These are phyloP conservation scores for Spheniscus mendiculus DNA, from an alignment of 2,113 vertebrate genomes.

Conservation along the genomic window DNA sequence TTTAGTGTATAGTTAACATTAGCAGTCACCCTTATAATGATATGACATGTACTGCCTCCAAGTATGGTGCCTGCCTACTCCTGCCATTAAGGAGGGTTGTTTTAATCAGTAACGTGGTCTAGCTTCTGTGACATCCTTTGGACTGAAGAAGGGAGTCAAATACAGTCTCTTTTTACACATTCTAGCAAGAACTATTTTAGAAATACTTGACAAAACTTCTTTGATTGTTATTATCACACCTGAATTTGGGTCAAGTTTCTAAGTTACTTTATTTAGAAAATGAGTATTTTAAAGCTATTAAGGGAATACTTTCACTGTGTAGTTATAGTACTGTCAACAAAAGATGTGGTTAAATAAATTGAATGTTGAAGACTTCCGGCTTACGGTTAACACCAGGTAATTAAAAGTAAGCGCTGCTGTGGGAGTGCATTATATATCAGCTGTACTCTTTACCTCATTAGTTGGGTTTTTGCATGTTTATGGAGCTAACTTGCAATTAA, in stretches of 20 bases:
- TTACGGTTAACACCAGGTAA: constrained; percentile 80
- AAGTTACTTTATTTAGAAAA: constrained; percentile 71
- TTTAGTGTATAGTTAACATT: constrained; percentile 81
- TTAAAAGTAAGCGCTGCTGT: constrained; percentile 84
- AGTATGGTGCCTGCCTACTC: constrained; percentile 51
- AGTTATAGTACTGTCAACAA: constrained; percentile 75
- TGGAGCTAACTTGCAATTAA: constrained; percentile 81
- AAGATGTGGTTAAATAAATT: constrained; percentile 82
- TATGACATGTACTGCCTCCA: constrained; percentile 58
- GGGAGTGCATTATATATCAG: constrained; percentile 80
- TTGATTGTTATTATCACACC: not conserved
- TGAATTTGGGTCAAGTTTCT: constrained; percentile 49
- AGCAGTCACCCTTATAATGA: constrained; percentile 84
- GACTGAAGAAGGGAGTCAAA: constrained; percentile 23
- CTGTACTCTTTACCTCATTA: constrained; percentile 81
- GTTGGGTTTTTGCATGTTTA: constrained; percentile 78
- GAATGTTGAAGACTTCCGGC: constrained; percentile 78
- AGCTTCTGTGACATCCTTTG: constrained; percentile 43
- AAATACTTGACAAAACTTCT: constrained; percentile 22
- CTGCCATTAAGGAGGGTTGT: constrained; percentile 53
- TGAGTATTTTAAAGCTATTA: constrained; percentile 75
- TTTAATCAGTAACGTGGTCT: constrained; percentile 65
- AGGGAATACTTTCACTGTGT: constrained; percentile 72
- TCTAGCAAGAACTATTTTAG: not conserved
- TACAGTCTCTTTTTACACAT: not conserved